A percentile compares a stretch with the other conserved stretches of the same genome.
These are phyloP conservation scores for Carcina quercana DNA, from an alignment of 2,888 invertebrate genomes.

Conservation along the genomic window DNA sequence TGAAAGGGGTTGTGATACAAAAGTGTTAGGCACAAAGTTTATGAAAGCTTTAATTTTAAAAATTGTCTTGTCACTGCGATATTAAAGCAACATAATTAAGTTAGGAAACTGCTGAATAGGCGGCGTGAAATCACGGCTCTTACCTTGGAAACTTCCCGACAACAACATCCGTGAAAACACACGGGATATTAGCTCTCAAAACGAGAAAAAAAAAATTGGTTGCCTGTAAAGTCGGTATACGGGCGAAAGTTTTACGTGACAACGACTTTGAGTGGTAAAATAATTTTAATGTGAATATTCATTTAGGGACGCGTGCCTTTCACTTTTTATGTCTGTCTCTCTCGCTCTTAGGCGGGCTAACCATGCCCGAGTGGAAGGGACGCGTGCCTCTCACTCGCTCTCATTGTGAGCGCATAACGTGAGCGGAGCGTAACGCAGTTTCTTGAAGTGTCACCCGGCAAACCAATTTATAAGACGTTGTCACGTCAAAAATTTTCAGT, in stretches of 20 bases:
- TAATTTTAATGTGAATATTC: not conserved
- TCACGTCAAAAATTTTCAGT: too few species aligned
- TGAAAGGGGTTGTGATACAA: too few species aligned
- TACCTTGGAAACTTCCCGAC: conserved; percentile 19
- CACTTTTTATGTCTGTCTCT: not conserved
- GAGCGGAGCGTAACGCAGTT: too few species aligned
- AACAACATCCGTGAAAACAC: conserved; percentile 1
- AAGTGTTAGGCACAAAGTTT: too few species aligned
- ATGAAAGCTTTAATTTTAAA: not conserved
- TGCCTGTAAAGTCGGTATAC: not conserved
- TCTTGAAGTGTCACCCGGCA: too few species aligned
- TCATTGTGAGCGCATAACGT: too few species aligned
- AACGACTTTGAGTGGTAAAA: not conserved
- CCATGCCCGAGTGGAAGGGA: too few species aligned
- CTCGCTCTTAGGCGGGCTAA: not conserved
- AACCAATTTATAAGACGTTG: too few species aligned
- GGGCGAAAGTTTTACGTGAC: not conserved
- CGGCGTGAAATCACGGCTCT: conserved; percentile 18
- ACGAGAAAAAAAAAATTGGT: not conserved
- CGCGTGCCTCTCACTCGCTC: too few species aligned
- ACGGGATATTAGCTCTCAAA: not conserved
- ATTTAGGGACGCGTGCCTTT: not conserved
- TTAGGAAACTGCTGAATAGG: conserved; percentile 23
- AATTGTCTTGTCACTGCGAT: not conserved
- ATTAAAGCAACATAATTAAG: conserved; percentile 18